Percentiles rank a stretch among this genome's conserved stretches.
These are phyloP conservation scores for Drosophila kokeensis DNA, from an alignment of 2,888 invertebrate genomes.

Conservation along the genomic window DNA sequence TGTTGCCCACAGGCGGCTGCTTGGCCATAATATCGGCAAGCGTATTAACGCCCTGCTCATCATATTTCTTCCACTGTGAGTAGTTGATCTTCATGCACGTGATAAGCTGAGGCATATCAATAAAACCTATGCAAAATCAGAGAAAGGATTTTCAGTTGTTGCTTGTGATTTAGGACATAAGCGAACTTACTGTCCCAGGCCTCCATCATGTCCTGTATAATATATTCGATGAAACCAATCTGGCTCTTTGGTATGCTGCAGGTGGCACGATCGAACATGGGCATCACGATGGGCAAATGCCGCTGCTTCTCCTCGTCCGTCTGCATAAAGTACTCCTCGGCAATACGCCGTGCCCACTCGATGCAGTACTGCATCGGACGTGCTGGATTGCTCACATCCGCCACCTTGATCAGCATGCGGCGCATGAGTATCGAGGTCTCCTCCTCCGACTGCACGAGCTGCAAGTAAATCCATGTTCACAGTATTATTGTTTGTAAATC, in stretches of 20 bases:
- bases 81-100: slow-evolving; percentile 94
- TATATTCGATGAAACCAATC: slow-evolving; percentile 98
- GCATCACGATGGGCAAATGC: slow-evolving; percentile 98
- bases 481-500: neutral
- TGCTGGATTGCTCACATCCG: slow-evolving; percentile 98
- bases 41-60: slow-evolving; percentile 91
- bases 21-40: slow-evolving; percentile 88
- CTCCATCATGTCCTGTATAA: slow-evolving; percentile 98
- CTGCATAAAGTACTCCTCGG: slow-evolving; percentile 98
- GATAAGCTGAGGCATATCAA: slow-evolving; percentile 96
- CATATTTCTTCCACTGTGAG: slow-evolving; percentile 95
- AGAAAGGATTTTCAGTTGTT: neutral
- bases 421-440: slow-evolving; percentile 95
- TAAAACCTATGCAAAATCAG: slow-evolving; percentile 89
- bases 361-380: slow-evolving; percentile 93
- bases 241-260: slow-evolving; percentile 99
- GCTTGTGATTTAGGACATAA: slow-evolving; percentile 25
- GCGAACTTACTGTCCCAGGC: slow-evolving; percentile 94
- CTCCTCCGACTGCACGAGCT: slow-evolving; percentile 83
- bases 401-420: slow-evolving; percentile 99
- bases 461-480: neutral
- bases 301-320: slow-evolving; percentile 97
- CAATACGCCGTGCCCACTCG: slow-evolving; percentile 96
- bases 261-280: slow-evolving; percentile 96
- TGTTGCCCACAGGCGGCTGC: slow-evolving; percentile 79